A percentile compares a stretch with the other conserved stretches of the same genome.
phyloP scores from a whole-genome alignment of 2,888 invertebrate genomes.

The Adela reaumurella region DNA sequence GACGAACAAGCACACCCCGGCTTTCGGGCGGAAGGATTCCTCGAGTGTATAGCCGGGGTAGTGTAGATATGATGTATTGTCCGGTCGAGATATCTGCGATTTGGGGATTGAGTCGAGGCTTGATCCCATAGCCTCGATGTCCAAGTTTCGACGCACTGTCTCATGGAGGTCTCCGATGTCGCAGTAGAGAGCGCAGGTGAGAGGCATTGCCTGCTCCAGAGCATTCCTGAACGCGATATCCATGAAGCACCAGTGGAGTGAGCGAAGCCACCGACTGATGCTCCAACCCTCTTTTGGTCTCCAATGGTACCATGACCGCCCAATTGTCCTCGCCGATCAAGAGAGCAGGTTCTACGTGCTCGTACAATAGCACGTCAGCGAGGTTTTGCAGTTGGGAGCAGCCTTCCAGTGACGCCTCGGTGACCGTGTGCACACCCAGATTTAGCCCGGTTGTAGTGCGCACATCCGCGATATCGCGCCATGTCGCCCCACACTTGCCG shows the following conservation, averaged over 20 bases:
- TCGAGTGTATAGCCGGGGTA: too few relatives aligned
- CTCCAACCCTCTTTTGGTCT: conserved; percentile 1
- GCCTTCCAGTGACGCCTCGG: background rate
- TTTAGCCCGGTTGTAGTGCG: conserved; percentile 1
- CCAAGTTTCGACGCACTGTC: background rate
- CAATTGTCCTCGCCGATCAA: conserved; percentile 9
- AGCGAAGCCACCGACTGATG: conserved; percentile 7
- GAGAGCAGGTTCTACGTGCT: conserved; percentile 3
- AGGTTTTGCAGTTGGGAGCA: conserved; percentile 6
- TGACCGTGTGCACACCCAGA: conserved; percentile 1
- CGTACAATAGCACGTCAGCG: conserved; percentile 1
- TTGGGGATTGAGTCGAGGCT: background rate
- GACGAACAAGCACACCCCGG: too few relatives aligned
- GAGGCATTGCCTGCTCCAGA: background rate
- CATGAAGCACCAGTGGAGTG: conserved; percentile 4
- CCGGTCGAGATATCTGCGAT: too few relatives aligned
- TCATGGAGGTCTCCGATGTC: background rate
- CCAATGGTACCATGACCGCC: conserved; percentile 1
- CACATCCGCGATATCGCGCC: background rate
- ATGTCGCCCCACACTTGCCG: background rate
- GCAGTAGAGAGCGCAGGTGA: background rate
- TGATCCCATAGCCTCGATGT: background rate
- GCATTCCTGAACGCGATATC: background rate
- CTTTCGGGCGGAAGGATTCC: too few relatives aligned
- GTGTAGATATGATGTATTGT: too few relatives aligned